phyloP scores from a whole-genome alignment of 1,140 invertebrate species.

The Phymorhynchus buccinoides region DNA sequence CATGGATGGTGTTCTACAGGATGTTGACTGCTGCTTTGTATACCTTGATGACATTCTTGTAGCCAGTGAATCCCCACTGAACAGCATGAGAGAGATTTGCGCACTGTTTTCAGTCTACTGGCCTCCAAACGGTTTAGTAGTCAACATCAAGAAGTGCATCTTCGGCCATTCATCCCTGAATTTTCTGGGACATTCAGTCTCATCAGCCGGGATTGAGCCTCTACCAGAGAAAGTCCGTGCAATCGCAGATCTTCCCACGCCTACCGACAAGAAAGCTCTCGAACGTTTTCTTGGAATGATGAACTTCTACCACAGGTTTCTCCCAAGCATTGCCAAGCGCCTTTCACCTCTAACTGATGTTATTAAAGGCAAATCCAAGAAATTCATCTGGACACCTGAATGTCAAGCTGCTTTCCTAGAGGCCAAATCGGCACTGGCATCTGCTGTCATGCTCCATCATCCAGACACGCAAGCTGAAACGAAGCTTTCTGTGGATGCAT shows the following conservation, averaged over 20 bases:
- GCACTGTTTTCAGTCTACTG: neutral
- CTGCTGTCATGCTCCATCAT: too few relatives aligned
- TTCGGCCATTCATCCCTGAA: neutral
- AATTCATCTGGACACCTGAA: neutral
- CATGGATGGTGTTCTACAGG: conserved; percentile 5
- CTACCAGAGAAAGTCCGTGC: neutral
- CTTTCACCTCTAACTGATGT: neutral
- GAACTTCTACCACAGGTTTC: neutral
- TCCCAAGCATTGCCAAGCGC: neutral
- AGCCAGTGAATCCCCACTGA: neutral
- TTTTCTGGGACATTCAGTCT: conserved; percentile 1
- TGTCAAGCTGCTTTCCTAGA: neutral
- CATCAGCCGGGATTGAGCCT: neutral
- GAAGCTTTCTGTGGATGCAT: too few relatives aligned
- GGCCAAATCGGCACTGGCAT: neutral
- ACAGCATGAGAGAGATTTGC: neutral
- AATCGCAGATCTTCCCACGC: neutral
- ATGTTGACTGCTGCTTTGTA: neutral
- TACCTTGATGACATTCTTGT: conserved; percentile 18
- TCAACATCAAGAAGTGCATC: neutral
- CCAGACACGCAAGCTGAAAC: too few relatives aligned
- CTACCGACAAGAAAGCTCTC: neutral
- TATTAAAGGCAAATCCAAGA: conserved; percentile 15
- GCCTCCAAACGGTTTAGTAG: neutral
- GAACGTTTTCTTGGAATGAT: conserved; percentile 20